Evolutionary conservation across 2,888 invertebrate genomes (phyloP), one percentile per base, ranked within the genome.

Genomic region (Chorisops tibialis): DNA sequence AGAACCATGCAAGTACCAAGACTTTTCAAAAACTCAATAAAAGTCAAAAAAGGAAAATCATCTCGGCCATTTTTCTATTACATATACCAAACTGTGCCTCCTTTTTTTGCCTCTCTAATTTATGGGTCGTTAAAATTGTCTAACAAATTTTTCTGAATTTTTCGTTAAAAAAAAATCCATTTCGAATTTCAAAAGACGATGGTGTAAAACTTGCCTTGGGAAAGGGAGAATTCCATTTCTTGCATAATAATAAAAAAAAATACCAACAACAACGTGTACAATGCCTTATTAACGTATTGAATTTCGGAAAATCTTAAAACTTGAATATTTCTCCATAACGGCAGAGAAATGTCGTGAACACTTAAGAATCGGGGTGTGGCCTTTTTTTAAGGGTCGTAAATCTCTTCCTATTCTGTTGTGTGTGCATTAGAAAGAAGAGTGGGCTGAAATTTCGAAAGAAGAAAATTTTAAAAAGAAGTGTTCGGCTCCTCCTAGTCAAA

Each of bases 141-240:
- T 5, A 30, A 30, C 30, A 30, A 30, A 30, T 30, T 30, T 30
- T 30, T n/a, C n/a, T 9, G 30, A 30, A 30, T 30, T 30, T 30
- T 30, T 30, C 30, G 30, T 30, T 1, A 2, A 30, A 30, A 30
- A 30, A 30, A 30, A 30, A 30, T 7, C 24, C 4, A 30, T 30
- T 30, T 30, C 30, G 9, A 30, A 30, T 30, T 30, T 30, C 30
- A 30, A 30, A 30, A 30, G 30, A 30, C n/a, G n/a, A n/a, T n/a
- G n/a, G n/a, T 30, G 30, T 5, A 30, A 45, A 45, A 45, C 45
- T 45, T 45, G 45, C 5, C 45, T 45, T 45, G 45, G 18, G 45
- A 45, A 45, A 45, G 45, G 45, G 18, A 45, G 11, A 11, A 41
- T 16, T 30, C 5, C 5, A 30, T 30, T 30, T 30, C 9, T 9